phyloP scores from a whole-genome alignment of 2,797 vertebrate genomes.

The Urophycis tenuis region DNA sequence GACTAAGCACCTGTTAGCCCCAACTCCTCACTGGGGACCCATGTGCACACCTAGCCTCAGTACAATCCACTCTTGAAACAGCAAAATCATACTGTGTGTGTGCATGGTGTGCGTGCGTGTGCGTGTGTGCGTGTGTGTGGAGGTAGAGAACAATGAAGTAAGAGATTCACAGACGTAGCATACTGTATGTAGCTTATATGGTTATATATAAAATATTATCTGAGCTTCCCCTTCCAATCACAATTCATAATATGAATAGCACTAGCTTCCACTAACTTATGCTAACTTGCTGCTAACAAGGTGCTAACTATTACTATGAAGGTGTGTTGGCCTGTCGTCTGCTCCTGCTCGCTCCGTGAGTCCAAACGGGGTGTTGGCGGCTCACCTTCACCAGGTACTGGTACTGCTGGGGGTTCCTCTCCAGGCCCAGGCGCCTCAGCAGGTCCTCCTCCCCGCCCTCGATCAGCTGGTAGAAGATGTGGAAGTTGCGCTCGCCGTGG shows the following conservation, averaged over 20 bases:
- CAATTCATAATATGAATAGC: too few relatives aligned
- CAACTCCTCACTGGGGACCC: slow-evolving; percentile 35
- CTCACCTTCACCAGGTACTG: slow-evolving; percentile 82
- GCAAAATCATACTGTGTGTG: neutral
- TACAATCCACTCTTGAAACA: slow-evolving; percentile 5
- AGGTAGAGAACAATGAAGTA: too few relatives aligned
- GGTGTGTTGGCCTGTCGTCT: neutral
- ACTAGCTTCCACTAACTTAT: too few relatives aligned
- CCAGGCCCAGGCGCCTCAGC: slow-evolving; percentile 86
- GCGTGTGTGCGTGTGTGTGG: too few relatives aligned
- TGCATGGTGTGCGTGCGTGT: too few relatives aligned
- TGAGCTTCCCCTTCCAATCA: too few relatives aligned
- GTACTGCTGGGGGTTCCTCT: slow-evolving; percentile 90
- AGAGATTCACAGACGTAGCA: too few relatives aligned
- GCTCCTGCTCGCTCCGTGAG: too few relatives aligned
- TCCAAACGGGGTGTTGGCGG: neutral
- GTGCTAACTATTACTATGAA: neutral
- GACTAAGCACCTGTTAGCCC: slow-evolving; percentile 46
- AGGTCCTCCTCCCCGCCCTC: slow-evolving; percentile 93
- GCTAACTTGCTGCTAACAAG: neutral
- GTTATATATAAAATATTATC: too few relatives aligned
- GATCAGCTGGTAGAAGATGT: slow-evolving; percentile 96
- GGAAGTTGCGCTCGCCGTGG: slow-evolving; percentile 96
- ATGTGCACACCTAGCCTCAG: slow-evolving; percentile 6
- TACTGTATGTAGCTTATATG: too few relatives aligned